A percentile compares a stretch with the other conserved stretches of the same genome.
These are phyloP conservation scores for Volucella inanis DNA, from an alignment of 2,888 invertebrate genomes.

Conservation along the genomic window DNA sequence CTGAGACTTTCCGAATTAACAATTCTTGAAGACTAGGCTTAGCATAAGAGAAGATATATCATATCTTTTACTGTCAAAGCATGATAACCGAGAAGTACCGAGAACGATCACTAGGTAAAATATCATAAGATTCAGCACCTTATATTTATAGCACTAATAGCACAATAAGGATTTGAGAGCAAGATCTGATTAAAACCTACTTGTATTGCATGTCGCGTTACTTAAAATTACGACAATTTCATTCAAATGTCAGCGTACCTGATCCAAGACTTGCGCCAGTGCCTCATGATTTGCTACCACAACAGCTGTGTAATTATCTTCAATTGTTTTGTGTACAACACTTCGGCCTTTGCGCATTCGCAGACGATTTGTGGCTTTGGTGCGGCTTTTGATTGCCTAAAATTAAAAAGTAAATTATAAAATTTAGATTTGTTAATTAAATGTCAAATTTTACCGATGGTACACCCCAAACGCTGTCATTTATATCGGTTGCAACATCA, in stretches of 20 bases:
- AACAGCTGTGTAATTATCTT: conserved; percentile 95
- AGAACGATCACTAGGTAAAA: no score
- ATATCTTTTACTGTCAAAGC: no score
- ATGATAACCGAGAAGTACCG: no score
- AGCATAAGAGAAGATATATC: no score
- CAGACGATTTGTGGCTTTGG: conserved; percentile 86
- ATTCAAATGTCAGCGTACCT: conserved; percentile 85
- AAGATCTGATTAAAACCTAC: neutral
- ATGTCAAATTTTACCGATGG: conserved; percentile 78
- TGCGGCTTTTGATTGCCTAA: conserved; percentile 80
- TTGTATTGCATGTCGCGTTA: no score
- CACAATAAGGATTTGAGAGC: neutral
- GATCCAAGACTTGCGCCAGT: conserved; percentile 93
- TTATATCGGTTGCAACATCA: conserved; percentile 82
- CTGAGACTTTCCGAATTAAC: no score
- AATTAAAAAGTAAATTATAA: conserved; percentile 1
- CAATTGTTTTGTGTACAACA: conserved; percentile 92
- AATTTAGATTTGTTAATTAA: neutral
- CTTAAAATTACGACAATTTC: no score
- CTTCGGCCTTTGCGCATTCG: conserved; percentile 91
- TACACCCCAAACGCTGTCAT: conserved; percentile 83
- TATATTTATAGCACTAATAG: no score
- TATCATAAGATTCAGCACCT: no score
- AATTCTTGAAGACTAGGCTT: no score
- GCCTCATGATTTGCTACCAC: conserved; percentile 95